Conservation (phyloP, 2,888 invertebrate species). For the Myopa tessellatipennis region DNA sequence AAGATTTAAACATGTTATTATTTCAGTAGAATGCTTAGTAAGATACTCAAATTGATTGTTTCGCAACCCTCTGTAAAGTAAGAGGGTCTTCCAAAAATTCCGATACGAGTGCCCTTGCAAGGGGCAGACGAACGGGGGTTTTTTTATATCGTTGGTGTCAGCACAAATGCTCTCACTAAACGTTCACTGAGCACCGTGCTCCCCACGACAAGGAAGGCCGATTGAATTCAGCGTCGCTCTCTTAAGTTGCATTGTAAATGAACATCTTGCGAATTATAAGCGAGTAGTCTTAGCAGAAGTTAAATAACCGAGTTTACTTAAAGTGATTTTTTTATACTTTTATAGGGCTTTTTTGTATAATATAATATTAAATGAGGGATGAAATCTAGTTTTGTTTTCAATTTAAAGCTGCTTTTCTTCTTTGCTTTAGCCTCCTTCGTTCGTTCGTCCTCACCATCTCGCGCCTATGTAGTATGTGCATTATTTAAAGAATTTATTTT, state of each 20-base stretch:
- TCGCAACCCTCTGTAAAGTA: conserved; percentile 72
- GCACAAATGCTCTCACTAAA: conserved; percentile 87
- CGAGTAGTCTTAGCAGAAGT: too few species aligned
- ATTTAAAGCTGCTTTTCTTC: too few species aligned
- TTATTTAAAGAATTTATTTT: too few species aligned
- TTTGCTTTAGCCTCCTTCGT: too few species aligned
- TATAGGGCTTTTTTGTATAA: not conserved
- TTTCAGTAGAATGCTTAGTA: not conserved
- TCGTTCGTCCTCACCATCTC: too few species aligned
- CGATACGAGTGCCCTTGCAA: conserved; percentile 70
- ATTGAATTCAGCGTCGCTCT: conserved; percentile 36
- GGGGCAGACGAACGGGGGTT: conserved; percentile 55
- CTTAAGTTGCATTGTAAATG: conserved; percentile 33
- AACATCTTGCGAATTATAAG: conserved; percentile 56
- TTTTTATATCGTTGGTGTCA: conserved; percentile 72
- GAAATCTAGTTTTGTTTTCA: not conserved
- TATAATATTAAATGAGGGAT: not conserved
- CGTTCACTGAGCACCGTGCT: conserved; percentile 89
- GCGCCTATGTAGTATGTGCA: too few species aligned
- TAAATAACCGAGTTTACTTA: not conserved
- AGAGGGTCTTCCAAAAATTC: conserved; percentile 83
- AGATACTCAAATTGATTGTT: conserved; percentile 46
- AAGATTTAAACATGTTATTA: not conserved
- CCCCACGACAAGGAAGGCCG: conserved; percentile 84
- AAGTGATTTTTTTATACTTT: not conserved